Percentiles rank a stretch among this genome's conserved stretches.
These are phyloP conservation scores for Cepphus grylle DNA, from an alignment of 2,113 vertebrate species.

Conservation along the genomic window DNA sequence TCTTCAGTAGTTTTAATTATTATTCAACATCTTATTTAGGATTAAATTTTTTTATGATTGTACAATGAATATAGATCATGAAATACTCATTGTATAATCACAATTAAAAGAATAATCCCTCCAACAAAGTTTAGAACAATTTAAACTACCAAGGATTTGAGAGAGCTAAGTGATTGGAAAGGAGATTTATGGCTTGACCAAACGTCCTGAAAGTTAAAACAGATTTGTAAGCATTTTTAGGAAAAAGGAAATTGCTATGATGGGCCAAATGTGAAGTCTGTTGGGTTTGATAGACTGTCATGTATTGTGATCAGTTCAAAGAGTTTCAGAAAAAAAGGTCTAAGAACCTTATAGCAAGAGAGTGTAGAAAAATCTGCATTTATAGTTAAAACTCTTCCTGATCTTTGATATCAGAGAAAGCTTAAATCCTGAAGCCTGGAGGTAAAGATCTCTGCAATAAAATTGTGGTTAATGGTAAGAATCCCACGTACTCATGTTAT, in stretches of 20 bases:
- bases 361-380: not conserved
- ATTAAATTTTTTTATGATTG: constrained; percentile 72
- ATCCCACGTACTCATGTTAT: not conserved
- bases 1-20: constrained; percentile 74
- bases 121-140: constrained; percentile 61
- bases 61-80: constrained; percentile 59
- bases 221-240: not conserved
- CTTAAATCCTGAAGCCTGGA: not conserved
- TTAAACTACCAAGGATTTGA: constrained; percentile 63
- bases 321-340: not conserved
- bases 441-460: not conserved
- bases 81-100: constrained; percentile 59
- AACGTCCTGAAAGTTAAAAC: constrained; percentile 48
- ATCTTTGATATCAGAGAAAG: not conserved
- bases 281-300: not conserved
- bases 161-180: constrained; percentile 56
- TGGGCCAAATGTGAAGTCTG: not conserved
- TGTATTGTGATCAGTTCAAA: not conserved
- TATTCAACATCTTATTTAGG: constrained; percentile 76
- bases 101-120: constrained; percentile 72
- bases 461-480: not conserved
- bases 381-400: not conserved
- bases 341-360: not conserved
- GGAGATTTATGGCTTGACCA: constrained; percentile 44
- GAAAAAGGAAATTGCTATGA: not conserved